These are phyloP conservation scores for Abramis brama DNA, from an alignment of 2,113 vertebrate genomes.

Conservation along the genomic window DNA sequence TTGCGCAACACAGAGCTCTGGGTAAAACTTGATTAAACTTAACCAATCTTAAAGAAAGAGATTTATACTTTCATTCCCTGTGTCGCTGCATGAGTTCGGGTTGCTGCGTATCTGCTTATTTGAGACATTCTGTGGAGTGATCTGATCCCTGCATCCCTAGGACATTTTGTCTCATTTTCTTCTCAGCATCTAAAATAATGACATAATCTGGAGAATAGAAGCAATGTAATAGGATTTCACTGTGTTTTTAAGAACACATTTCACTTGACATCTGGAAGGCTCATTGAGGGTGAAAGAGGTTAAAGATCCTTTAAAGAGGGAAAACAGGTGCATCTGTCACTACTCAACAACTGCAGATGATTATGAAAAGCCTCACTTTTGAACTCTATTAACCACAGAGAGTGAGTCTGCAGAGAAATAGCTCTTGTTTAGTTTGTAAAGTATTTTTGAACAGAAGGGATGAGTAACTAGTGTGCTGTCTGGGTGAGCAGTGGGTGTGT, in stretches of 20 bases:
- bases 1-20: not conserved
- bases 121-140: not conserved
- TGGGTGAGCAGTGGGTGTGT: slow-evolving; percentile 59
- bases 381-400: not conserved
- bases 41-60: not conserved
- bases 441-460: slow-evolving; percentile 70
- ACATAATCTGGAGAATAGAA: not conserved
- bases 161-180: not conserved
- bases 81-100: not conserved
- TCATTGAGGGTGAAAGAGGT: not conserved
- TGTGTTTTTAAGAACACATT: not conserved
- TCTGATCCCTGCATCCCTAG: slow-evolving; percentile 2
- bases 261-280: not conserved
- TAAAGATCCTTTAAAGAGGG: not conserved
- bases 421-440: slow-evolving; percentile 23
- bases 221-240: not conserved
- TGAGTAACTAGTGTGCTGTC: slow-evolving; percentile 64
- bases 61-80: not conserved
- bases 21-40: not conserved
- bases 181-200: not conserved
- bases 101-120: slow-evolving; percentile 2
- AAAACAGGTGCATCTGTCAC: not conserved
- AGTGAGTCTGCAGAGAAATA: too few relatives aligned
- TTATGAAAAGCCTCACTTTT: slow-evolving; percentile 5
- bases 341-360: not conserved